Base-by-base conservation (phyloP, 2,113 vertebrate species). In the Vanacampus margaritifer region DNA sequence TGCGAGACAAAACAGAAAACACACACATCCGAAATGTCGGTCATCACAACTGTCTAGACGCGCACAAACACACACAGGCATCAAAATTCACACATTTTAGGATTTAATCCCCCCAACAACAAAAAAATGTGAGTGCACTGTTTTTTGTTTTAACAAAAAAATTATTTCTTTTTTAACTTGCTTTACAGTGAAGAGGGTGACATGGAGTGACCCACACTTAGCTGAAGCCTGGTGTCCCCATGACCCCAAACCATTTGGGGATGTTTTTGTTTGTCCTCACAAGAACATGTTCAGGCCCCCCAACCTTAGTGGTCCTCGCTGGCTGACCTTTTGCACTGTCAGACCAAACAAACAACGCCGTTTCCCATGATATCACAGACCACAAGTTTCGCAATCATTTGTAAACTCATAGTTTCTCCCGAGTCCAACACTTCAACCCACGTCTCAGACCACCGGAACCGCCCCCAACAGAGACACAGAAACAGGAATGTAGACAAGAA, bases 181-280 rank as follows among this genome's bases (percentile, higher is more conserved):
- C 21, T 9, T 21, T 3, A 9, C 21, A 48, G 0, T n/a, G 19
- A 48, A 48, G 46, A 48, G 6, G 46, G 7, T n/a, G 46, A 48
- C 46, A 48, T 21, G 21, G 6, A 21, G 17, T 36, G 32, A 58
- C 56, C 16, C 24, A 19, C 57, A 50, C 21, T 23, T 10, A 1
- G 21, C 2, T n/a, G 46, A 21, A 17, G 37, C 3, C 9, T 11
- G 8, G 19, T 21, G 28, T 57, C 26, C 17, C 14, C 54, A 39
- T 70, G 56, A 51, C 14, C 57, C 59, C 54, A 1, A 64, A 78
- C 32, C 43, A 21, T 80, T 72, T 74, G 62, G 48, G 67, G 78
- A 65, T 71, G 53, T 71, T 67, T 78, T 85, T 80, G 68, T 83
- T 75, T 62, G 74, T 84, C 88, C 88, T 87, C 84, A 84, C 68